Base-by-base conservation (phyloP, 2,113 vertebrate species). In the Callaeas wilsoni region DNA sequence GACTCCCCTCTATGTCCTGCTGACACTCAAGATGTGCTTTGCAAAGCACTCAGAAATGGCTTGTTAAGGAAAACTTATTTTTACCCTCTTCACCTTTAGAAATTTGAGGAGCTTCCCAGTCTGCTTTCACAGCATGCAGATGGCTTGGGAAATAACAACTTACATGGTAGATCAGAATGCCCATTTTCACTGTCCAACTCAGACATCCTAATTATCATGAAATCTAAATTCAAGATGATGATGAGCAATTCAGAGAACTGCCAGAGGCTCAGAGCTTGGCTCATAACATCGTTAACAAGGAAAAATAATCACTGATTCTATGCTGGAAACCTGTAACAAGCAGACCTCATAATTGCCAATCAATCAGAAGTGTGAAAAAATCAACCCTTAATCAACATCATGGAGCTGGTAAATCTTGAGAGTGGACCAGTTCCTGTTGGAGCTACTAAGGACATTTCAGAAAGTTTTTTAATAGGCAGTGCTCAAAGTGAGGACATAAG, bases 161-260 rank as follows among this genome's bases (percentile, higher is more conserved):
- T 85, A 26, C 0, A 0, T 56, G 27, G 42, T 6, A 49, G 62
- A 76, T 62, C 59, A 79, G 64, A 63, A 64, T 84, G 80, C 35
- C 53, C 57, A 47, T 64, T 94, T 44, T 57, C 71, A 57, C 37
- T 37, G 64, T 67, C 65, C 81, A 89, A 71, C 27, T 75, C 77
- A 87, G 69, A 41, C 81, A 87, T 52, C 65, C 62, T 90, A 88
- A 94, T 93, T 77, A 88, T 49, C 29, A 39, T 14, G 41, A 92
- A 94, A 90, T 86, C 79, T 65, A 86, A 95, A 93, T 84, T 69
- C 71, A 93, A 77, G 90, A 90, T 33, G 75, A 78, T 41, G 35
- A 80, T 80, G 68, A 94, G 82, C 70, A 92, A 91, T 85, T 91
- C 67, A 60, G 44, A 87, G 70, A 87, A 90, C 70, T 84, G 79